Conservation (phyloP, 2,888 invertebrate species). For the Aphidius colemani region DNA sequence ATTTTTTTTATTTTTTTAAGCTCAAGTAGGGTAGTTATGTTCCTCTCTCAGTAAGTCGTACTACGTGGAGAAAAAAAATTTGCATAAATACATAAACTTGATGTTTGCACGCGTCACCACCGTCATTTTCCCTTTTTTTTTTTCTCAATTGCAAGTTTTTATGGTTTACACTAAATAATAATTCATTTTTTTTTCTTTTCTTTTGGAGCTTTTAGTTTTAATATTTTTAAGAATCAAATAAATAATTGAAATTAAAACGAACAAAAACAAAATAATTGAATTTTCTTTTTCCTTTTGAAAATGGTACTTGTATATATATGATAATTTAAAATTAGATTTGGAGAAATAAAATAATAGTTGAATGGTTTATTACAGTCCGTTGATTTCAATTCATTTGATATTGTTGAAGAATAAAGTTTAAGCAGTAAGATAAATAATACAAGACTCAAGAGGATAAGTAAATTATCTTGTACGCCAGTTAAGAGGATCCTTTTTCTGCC, state of each 20-base stretch:
- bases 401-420: background rate
- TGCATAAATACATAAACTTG: slow-evolving; percentile 41
- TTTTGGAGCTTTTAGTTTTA: too few relatives aligned
- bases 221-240: too few relatives aligned
- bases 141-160: background rate
- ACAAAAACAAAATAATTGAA: too few relatives aligned
- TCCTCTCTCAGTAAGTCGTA: background rate
- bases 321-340: too few relatives aligned
- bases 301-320: too few relatives aligned
- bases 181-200: too few relatives aligned
- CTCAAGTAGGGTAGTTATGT: background rate
- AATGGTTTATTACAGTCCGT: too few relatives aligned
- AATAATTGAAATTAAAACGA: too few relatives aligned
- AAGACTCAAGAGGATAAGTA: slow-evolving; percentile 22
- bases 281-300: too few relatives aligned
- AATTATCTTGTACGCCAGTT: slow-evolving; percentile 20
- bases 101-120: background rate
- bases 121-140: background rate
- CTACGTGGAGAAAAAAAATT: slow-evolving; percentile 25
- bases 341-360: too few relatives aligned
- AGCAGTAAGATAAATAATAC: slow-evolving; percentile 1
- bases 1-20: too few relatives aligned
- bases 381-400: background rate
- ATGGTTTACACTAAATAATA: too few relatives aligned
- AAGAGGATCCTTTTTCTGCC: slow-evolving; percentile 7